Percentiles rank a stretch among this genome's conserved stretches.
phyloP scores from a whole-genome alignment of 37 sponge, comb jelly and placozoan species.

The Corticium candelabrum region DNA sequence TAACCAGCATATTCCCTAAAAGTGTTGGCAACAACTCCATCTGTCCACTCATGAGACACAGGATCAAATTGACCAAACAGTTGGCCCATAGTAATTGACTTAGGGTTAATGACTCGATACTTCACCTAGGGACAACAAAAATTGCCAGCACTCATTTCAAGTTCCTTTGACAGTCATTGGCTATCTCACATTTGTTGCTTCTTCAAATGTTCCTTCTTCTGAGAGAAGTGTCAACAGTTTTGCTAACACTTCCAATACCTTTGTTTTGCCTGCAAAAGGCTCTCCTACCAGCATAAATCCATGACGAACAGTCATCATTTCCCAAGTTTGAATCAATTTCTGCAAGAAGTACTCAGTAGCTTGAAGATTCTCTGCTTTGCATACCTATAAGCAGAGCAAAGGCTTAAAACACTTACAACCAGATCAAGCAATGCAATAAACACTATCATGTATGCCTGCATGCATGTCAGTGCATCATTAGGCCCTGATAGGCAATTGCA shows the following conservation, averaged over 20 bases:
- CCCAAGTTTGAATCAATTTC: constrained; percentile 94
- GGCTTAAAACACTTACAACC: background rate
- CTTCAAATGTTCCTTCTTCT: constrained; percentile 78
- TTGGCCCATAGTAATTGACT: constrained; percentile 95
- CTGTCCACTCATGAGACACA: constrained; percentile 99
- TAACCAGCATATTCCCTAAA: constrained; percentile 93
- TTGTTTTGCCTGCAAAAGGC: constrained; percentile 45
- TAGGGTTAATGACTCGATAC: constrained; percentile 84
- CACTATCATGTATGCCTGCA: no score
- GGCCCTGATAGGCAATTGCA: no score
- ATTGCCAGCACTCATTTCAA: background rate
- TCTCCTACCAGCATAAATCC: constrained; percentile 83
- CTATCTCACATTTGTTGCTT: constrained; percentile 6
- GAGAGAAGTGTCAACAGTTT: constrained; percentile 73
- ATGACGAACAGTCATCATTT: constrained; percentile 97
- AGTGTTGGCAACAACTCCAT: constrained; percentile 93
- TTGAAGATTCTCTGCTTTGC: constrained; percentile 68
- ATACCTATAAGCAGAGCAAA: constrained; percentile 37
- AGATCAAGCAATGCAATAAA: background rate
- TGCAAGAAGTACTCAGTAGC: constrained; percentile 84
- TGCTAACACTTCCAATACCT: constrained; percentile 62
- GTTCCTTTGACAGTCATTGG: constrained; percentile 9
- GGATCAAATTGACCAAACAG: constrained; percentile 99
- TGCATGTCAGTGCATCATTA: no score
- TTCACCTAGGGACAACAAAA: background rate